Conservation (phyloP, 2,888 invertebrate genomes). For the Chaitophorus viminalis region DNA sequence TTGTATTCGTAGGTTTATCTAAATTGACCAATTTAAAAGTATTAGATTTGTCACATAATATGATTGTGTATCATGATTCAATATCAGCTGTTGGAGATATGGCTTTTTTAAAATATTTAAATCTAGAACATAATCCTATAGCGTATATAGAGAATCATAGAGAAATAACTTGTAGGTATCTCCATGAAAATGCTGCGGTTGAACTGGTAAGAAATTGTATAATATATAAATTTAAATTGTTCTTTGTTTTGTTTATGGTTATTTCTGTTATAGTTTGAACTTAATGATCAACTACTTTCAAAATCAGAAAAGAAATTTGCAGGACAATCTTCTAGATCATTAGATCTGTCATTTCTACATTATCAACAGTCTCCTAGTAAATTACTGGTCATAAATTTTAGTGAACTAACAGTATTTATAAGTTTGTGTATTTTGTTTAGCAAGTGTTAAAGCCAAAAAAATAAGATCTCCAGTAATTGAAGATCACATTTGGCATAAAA, state of each 20-base stretch:
- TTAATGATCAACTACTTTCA: constrained; percentile 71
- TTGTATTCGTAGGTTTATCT: constrained; percentile 68
- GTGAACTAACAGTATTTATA: background rate
- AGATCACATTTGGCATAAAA: constrained; percentile 64
- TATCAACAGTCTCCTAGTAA: constrained; percentile 47
- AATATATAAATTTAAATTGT: background rate
- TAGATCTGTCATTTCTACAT: constrained; percentile 60
- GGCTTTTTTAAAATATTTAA: constrained; percentile 70
- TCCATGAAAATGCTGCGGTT: constrained; percentile 64
- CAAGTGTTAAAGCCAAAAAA: constrained; percentile 66
- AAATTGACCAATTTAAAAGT: constrained; percentile 71
- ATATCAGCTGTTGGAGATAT: constrained; percentile 72
- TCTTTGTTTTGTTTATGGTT: constrained; percentile 1
- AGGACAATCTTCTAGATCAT: constrained; percentile 58
- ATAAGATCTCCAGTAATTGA: constrained; percentile 68
- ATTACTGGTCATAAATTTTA: background rate
- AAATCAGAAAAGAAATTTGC: constrained; percentile 69
- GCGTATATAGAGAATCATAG: constrained; percentile 74
- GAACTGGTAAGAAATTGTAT: constrained; percentile 63
- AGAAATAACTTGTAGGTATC: constrained; percentile 63
- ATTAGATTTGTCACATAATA: constrained; percentile 75
- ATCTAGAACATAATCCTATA: constrained; percentile 74
- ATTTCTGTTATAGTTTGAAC: constrained; percentile 69
- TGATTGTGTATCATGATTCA: constrained; percentile 72
- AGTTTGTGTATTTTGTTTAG: constrained; percentile 29